Percentiles rank a stretch among this genome's conserved stretches.
Conservation (phyloP, 1,140 invertebrate genomes). For the Agrilus planipennis region DNA sequence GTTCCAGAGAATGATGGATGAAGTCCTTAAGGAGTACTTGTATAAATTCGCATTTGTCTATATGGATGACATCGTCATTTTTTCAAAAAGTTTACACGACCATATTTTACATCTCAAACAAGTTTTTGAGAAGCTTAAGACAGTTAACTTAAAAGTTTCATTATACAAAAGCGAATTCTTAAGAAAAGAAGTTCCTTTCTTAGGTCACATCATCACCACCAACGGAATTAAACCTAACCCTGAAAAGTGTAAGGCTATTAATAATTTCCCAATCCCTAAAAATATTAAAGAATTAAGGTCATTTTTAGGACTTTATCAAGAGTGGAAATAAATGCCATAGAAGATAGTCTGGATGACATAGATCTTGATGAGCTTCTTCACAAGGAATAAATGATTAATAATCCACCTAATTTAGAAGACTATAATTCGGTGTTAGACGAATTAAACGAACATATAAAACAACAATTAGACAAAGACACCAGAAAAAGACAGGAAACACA, state of each 20-base stretch:
- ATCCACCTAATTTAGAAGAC: too few species aligned
- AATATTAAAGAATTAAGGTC: conserved; percentile 29
- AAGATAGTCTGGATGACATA: too few species aligned
- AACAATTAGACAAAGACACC: too few species aligned
- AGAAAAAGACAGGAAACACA: too few species aligned
- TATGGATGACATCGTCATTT: not conserved
- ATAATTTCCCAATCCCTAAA: conserved; percentile 30
- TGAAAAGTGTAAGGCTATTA: too few species aligned
- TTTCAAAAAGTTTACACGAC: not conserved
- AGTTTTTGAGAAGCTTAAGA: conserved; percentile 1
- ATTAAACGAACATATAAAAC: too few species aligned
- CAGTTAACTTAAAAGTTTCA: conserved; percentile 13
- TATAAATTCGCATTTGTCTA: conserved; percentile 2
- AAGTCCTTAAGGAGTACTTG: not conserved
- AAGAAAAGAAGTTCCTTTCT: conserved; percentile 29
- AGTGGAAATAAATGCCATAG: too few species aligned
- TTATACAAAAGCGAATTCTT: conserved; percentile 10
- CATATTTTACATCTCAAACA: conserved; percentile 1
- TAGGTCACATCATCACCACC: conserved; percentile 29
- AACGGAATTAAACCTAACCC: conserved; percentile 30
- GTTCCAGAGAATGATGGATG: conserved; percentile 1
- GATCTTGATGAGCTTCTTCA: too few species aligned
- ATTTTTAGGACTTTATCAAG: conserved; percentile 35
- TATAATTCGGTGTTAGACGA: too few species aligned
- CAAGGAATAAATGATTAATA: too few species aligned